phyloP scores from a whole-genome alignment of 35 echinoderm and acorn worm genomes.

The Hemicentrotus pulcherrimus region DNA sequence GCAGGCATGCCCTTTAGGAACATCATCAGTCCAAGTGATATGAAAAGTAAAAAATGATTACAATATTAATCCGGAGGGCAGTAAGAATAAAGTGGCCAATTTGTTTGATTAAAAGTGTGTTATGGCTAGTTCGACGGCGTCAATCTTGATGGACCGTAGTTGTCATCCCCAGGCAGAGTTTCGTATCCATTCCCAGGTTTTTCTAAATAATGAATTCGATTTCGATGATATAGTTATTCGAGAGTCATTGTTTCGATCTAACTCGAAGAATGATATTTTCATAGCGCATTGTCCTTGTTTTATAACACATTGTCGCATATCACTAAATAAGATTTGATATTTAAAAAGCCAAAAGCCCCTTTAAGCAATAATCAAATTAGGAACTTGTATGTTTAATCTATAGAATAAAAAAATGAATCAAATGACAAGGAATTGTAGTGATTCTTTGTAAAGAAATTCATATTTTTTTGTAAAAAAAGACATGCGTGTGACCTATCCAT shows the following conservation, averaged over 20 bases:
- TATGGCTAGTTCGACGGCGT: background rate
- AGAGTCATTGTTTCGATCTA: background rate
- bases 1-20: background rate
- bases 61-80: background rate
- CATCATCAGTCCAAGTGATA: background rate
- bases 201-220: background rate
- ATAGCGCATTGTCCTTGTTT: background rate
- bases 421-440: background rate
- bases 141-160: background rate
- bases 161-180: background rate
- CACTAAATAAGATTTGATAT: background rate
- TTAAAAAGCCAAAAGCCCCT: background rate
- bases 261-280: background rate
- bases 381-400: too few relatives aligned
- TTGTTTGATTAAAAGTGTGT: background rate
- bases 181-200: background rate
- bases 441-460: background rate
- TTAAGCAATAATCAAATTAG: background rate
- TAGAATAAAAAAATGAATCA: too few relatives aligned
- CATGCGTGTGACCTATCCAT: background rate
- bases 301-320: too few relatives aligned
- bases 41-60: background rate
- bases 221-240: background rate
- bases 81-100: background rate
- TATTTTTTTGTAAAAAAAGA: background rate